These are phyloP conservation scores for Anastatus disparis DNA, from an alignment of 1,140 invertebrate genomes.

Conservation along the genomic window DNA sequence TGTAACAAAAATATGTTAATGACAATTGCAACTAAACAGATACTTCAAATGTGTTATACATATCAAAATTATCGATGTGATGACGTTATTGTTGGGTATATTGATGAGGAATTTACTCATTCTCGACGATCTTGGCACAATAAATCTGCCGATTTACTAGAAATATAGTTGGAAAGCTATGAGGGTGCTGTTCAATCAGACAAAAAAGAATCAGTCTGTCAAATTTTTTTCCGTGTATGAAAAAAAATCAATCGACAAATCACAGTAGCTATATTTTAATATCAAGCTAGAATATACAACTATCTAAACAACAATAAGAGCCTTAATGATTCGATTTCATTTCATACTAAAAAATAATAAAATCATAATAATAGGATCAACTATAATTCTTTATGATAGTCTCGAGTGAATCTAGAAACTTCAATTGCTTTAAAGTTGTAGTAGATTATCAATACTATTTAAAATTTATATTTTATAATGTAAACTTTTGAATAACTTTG, in stretches of 20 bases:
- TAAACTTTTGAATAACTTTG: slow-evolving; percentile 47
- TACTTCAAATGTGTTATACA: too few species aligned
- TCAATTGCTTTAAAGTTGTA: slow-evolving; percentile 57
- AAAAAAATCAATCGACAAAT: slow-evolving; percentile 22
- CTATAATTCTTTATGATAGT: slow-evolving; percentile 54
- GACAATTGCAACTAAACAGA: too few species aligned
- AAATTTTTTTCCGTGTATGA: slow-evolving; percentile 32
- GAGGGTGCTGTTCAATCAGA: too few species aligned
- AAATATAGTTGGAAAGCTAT: too few species aligned
- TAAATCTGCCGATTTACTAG: too few species aligned
- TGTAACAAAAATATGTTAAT: too few species aligned
- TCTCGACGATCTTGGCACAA: too few species aligned
- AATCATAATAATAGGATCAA: slow-evolving; percentile 34
- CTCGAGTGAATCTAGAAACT: slow-evolving; percentile 49
- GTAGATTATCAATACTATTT: slow-evolving; percentile 51
- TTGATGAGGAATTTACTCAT: too few species aligned
- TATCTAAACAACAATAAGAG: slow-evolving; percentile 9
- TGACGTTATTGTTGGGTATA: too few species aligned
- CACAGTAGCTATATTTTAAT: slow-evolving; percentile 31
- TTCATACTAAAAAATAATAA: slow-evolving; percentile 8
- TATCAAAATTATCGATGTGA: too few species aligned
- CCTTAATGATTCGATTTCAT: slow-evolving; percentile 16
- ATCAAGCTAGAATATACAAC: slow-evolving; percentile 16
- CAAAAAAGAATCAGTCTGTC: too few species aligned
- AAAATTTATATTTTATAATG: slow-evolving; percentile 56